These are phyloP conservation scores for Artibeus jamaicensis DNA, from an alignment of 2,797 vertebrate genomes.

Conservation along the genomic window DNA sequence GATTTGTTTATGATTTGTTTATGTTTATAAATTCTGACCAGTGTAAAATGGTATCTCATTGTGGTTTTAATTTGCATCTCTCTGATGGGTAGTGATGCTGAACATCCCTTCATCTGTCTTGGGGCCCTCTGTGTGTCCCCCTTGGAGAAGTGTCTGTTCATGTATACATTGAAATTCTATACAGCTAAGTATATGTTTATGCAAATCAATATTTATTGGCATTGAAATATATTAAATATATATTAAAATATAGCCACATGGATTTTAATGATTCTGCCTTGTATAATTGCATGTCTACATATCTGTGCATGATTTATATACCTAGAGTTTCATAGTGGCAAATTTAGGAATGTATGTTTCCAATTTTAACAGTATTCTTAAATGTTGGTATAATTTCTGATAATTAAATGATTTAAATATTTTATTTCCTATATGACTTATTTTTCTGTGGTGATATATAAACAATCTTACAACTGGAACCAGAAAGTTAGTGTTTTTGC, in stretches of 20 bases:
- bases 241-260: background rate
- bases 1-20: too few relatives aligned
- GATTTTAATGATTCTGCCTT: background rate
- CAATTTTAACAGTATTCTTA: background rate
- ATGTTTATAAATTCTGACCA: too few relatives aligned
- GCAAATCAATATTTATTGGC: background rate
- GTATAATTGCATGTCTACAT: background rate
- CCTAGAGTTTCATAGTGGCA: background rate
- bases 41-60: too few relatives aligned
- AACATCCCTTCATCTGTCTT: too few relatives aligned
- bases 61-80: too few relatives aligned
- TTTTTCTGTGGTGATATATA: background rate
- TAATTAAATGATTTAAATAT: constrained; percentile 14
- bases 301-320: background rate
- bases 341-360: background rate
- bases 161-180: background rate
- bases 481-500: too few relatives aligned
- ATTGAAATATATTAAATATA: background rate
- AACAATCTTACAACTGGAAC: background rate
- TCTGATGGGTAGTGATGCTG: too few relatives aligned
- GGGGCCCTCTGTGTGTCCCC: too few relatives aligned
- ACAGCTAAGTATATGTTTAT: background rate
- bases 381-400: background rate
- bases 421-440: background rate
- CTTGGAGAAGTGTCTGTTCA: background rate